Conservation (phyloP, 2,797 vertebrate species). For the Vespertilio murinus region DNA sequence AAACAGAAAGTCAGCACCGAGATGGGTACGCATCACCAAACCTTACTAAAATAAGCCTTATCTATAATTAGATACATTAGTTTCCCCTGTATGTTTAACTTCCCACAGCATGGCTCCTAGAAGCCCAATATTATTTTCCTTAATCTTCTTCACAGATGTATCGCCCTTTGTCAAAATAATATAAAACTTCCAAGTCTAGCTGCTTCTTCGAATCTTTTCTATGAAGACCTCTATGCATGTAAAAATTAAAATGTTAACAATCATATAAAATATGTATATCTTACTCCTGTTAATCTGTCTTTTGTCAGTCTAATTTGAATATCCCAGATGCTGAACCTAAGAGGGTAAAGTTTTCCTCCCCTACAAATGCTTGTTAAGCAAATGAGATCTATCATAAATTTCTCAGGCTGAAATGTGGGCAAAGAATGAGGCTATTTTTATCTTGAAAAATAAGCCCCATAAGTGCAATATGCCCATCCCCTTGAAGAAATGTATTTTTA, state of each 20-base stretch:
- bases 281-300: background rate
- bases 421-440: background rate
- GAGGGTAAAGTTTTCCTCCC: background rate
- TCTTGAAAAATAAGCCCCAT: background rate
- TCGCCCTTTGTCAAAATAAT: background rate
- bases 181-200: background rate
- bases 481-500: slow-evolving; percentile 36
- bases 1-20: background rate
- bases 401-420: background rate
- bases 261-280: background rate
- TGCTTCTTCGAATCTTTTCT: background rate
- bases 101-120: background rate
- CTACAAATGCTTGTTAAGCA: slow-evolving; percentile 1
- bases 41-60: background rate
- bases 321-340: background rate
- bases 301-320: background rate
- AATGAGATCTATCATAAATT: background rate
- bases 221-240: background rate
- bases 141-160: background rate
- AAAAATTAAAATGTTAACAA: slow-evolving; percentile 5
- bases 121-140: background rate
- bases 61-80: background rate
- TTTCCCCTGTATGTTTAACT: background rate
- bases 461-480: background rate
- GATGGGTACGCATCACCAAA: background rate